phyloP scores from a whole-genome alignment of 2,888 invertebrate species.

The Phlogophora meticulosa region DNA sequence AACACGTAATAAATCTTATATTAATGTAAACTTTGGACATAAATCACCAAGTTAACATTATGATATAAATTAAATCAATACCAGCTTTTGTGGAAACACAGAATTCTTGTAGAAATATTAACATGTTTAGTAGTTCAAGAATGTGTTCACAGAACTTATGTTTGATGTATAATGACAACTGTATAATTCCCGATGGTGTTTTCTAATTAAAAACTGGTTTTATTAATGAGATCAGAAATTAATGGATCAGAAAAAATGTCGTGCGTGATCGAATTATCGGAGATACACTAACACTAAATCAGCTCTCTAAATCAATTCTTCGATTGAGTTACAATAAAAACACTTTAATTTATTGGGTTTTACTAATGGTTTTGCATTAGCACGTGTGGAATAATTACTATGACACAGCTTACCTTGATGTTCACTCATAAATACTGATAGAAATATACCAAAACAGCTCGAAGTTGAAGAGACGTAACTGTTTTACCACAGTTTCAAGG shows the following conservation, averaged over 20 bases:
- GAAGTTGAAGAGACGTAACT: too few relatives aligned
- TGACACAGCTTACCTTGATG: slow-evolving; percentile 3
- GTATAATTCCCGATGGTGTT: slow-evolving; percentile 60
- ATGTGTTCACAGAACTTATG: slow-evolving; percentile 50
- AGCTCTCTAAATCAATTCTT: slow-evolving; percentile 36
- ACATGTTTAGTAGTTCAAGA: slow-evolving; percentile 33
- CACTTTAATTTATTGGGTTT: slow-evolving; percentile 23
- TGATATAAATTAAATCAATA: slow-evolving; percentile 56
- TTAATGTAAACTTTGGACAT: slow-evolving; percentile 46
- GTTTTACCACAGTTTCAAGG: too few relatives aligned
- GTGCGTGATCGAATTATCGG: slow-evolving; percentile 45
- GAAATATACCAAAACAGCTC: neutral
- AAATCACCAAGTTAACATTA: slow-evolving; percentile 45
- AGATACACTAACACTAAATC: slow-evolving; percentile 31
- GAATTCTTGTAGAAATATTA: slow-evolving; percentile 31
- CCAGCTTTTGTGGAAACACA: slow-evolving; percentile 22
- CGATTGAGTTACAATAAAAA: slow-evolving; percentile 42
- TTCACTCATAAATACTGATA: neutral
- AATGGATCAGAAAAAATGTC: slow-evolving; percentile 42
- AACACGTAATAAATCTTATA: slow-evolving; percentile 52
- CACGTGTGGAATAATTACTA: slow-evolving; percentile 39
- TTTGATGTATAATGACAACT: slow-evolving; percentile 64
- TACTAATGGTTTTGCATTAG: slow-evolving; percentile 36
- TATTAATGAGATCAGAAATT: slow-evolving; percentile 50
- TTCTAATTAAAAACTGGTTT: slow-evolving; percentile 56